Base-by-base conservation (phyloP, 2,113 vertebrate species). In the Spermophilus dauricus region DNA sequence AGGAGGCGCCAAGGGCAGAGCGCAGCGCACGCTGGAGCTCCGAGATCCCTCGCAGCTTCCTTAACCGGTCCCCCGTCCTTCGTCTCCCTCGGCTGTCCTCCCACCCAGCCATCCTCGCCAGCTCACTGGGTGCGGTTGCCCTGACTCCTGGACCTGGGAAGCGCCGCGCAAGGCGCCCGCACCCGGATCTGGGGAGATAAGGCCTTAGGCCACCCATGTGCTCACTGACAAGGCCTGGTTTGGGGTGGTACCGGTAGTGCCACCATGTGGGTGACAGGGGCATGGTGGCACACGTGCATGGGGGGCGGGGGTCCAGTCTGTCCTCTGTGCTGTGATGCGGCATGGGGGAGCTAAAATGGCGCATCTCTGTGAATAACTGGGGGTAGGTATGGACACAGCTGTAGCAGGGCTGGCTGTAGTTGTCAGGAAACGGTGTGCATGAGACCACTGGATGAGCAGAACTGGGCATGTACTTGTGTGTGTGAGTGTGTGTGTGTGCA, bases 311-410 rank as follows among this genome's bases (percentile, higher is more conserved):
- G 30, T 42, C 81, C 78, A 2, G 4, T 87, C 39, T 45, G 42
- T 39, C n/a, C 24, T 77, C 51, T 12, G 58, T 34, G 45, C 73
- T 37, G 45, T 0, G 93, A 24, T 26, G 13, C 42, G 69, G 30
- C 12, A 63, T 11, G 18, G 76, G 85, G 4, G 32, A 32, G 34
- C 61, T 91, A 92, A 94, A 77, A 96, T 93, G 85, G 95, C 58
- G 58, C 30, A 24, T 69, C 63, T 67, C 51, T 2, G 37, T 53
- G 84, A 45, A 78, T 86, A 10, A 61, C 92, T 42, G 39, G 69
- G 83, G 39, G 56, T 75, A 80, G 39, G 56, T 75, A 80, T 14
- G 2, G 70, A 53, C 30, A 42, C 90, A 32, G 67, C 78, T 48
- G 58, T 26, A 86, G 77, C 63, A 11, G 4, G 20, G 81, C 80